These are phyloP conservation scores for Diglossa cyanea DNA, from an alignment of 2,797 vertebrate genomes.

Conservation along the genomic window DNA sequence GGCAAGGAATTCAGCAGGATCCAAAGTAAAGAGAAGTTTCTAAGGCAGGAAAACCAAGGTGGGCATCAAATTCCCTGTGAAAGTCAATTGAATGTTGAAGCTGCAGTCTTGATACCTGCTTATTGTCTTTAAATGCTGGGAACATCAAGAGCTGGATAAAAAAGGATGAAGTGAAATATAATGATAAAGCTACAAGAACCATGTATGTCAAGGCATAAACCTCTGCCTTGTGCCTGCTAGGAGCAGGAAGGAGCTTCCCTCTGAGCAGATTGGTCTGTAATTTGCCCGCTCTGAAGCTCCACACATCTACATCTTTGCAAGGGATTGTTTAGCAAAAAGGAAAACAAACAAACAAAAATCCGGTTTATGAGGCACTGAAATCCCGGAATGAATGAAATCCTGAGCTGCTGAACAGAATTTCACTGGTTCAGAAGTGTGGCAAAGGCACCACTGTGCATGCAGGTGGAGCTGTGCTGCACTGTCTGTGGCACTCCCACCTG, in stretches of 20 bases:
- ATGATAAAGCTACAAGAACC: not conserved
- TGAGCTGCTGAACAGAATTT: not conserved
- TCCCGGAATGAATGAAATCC: not conserved
- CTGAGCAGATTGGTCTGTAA: not conserved
- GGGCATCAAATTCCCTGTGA: not conserved
- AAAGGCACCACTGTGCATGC: accelerated
- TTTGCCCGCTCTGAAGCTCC: not conserved
- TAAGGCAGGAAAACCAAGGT: not conserved
- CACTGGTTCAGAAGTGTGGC: accelerated
- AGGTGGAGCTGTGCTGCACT: not conserved
- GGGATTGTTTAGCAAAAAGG: not conserved
- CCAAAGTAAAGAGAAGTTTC: not conserved
- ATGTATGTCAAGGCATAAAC: not conserved
- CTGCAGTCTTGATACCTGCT: not conserved
- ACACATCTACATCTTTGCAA: not conserved
- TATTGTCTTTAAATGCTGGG: not conserved
- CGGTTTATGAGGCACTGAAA: not conserved
- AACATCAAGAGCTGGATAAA: not conserved
- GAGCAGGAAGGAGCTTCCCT: not conserved
- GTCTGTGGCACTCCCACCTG: not conserved
- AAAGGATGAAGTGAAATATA: not conserved
- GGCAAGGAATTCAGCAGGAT: not conserved
- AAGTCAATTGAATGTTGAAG: not conserved
- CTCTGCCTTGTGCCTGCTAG: not conserved
- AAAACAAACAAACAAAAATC: not conserved